Evolutionary conservation across 2,888 invertebrate species (phyloP).

Genomic region (Hylaea fasciaria): DNA sequence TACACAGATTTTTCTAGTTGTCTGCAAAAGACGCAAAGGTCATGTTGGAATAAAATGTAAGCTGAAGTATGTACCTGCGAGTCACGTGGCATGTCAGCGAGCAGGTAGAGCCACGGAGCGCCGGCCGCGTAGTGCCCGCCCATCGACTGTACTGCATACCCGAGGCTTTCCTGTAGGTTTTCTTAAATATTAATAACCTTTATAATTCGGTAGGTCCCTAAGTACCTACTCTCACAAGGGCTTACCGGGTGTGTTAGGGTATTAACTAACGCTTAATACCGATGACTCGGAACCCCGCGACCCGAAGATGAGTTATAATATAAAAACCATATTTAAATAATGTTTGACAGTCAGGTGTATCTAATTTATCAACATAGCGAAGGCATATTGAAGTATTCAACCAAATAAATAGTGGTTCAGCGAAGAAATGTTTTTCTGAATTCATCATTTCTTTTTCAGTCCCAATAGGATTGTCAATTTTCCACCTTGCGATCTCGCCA

Average conservation of each 20-base stretch:
- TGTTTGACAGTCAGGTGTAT: constrained; percentile 13
- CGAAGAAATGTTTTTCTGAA: constrained; percentile 39
- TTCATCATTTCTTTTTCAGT: constrained; percentile 40
- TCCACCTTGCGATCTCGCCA: constrained; percentile 49
- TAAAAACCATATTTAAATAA: constrained; percentile 23
- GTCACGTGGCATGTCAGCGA: constrained; percentile 72
- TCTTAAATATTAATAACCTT: constrained; percentile 31
- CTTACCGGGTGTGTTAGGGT: constrained; percentile 34
- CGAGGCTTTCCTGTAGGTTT: constrained; percentile 62
- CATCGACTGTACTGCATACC: constrained; percentile 80
- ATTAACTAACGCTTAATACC: constrained; percentile 36
- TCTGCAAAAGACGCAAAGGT: constrained; percentile 14
- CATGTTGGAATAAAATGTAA: constrained; percentile 9
- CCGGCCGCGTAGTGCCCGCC: constrained; percentile 78
- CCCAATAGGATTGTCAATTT: constrained; percentile 53
- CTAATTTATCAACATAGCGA: constrained; percentile 26
- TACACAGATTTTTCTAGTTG: neutral
- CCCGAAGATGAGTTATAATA: constrained; percentile 20
- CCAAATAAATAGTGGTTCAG: constrained; percentile 36
- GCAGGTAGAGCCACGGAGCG: constrained; percentile 73
- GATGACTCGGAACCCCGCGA: constrained; percentile 19
- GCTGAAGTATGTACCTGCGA: constrained; percentile 69
- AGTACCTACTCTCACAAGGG: constrained; percentile 28
- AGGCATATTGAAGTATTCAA: constrained; percentile 26
- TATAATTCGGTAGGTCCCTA: constrained; percentile 26